phyloP scores from a whole-genome alignment of 2,888 invertebrate species.

The Habrosyne pyritoides region DNA sequence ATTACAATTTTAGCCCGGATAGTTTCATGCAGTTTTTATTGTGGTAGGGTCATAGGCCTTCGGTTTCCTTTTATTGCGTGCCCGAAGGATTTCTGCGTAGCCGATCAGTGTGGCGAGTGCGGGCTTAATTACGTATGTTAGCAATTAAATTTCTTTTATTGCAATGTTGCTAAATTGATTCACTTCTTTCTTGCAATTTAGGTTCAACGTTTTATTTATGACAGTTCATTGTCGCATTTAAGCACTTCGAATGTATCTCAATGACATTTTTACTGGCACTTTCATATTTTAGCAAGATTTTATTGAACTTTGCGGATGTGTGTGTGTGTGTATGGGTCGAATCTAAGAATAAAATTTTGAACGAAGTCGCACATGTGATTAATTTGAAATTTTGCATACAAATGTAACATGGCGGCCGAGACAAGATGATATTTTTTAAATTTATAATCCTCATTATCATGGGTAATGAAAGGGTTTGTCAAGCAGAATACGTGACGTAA shows the following conservation, averaged over 20 bases:
- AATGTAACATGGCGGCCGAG: too few species aligned
- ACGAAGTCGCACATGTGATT: too few species aligned
- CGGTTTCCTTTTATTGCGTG: slow-evolving; percentile 61
- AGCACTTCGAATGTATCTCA: neutral
- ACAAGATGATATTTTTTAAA: too few species aligned
- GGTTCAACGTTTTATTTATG: neutral
- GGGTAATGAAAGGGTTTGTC: too few species aligned
- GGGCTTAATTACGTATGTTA: slow-evolving; percentile 47
- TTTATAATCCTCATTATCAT: too few species aligned
- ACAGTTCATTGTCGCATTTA: neutral
- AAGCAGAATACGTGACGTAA: too few species aligned
- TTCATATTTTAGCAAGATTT: too few species aligned
- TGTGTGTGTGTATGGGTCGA: too few species aligned
- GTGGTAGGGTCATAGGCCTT: slow-evolving; percentile 76
- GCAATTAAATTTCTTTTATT: slow-evolving; percentile 22
- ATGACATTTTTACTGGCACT: neutral
- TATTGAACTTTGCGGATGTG: too few species aligned
- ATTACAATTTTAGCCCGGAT: slow-evolving; percentile 79
- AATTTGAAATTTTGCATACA: too few species aligned
- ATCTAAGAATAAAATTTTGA: too few species aligned
- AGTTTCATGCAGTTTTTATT: slow-evolving; percentile 80
- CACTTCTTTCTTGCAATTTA: slow-evolving; percentile 11
- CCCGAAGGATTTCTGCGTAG: slow-evolving; percentile 53
- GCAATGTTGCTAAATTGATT: slow-evolving; percentile 15
- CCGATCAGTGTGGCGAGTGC: slow-evolving; percentile 24